Conservation (phyloP, 1,140 invertebrate species). For the Sinonovacula constricta region DNA sequence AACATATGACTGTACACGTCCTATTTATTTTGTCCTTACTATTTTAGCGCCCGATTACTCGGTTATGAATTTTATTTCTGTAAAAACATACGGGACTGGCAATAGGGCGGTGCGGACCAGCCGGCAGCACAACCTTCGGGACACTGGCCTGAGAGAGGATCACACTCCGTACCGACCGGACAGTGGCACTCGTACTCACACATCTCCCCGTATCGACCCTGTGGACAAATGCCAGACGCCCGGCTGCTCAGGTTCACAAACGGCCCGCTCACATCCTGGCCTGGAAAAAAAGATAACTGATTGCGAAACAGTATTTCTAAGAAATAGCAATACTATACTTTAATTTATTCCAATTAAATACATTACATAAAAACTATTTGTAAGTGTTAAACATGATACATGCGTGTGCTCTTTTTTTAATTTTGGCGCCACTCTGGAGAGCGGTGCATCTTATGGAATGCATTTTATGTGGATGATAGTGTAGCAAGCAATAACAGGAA, state of each 20-base stretch:
- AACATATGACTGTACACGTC: neutral
- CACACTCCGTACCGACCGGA: constrained; percentile 38
- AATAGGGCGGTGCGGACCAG: constrained; percentile 42
- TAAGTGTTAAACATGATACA: no score
- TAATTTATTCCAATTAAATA: no score
- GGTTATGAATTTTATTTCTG: neutral
- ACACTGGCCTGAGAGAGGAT: constrained; percentile 26
- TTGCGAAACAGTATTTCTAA: no score
- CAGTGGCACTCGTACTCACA: constrained; percentile 49
- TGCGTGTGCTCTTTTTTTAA: no score
- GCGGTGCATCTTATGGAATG: no score
- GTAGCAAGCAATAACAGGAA: no score
- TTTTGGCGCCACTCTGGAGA: no score
- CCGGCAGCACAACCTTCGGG: constrained; percentile 40
- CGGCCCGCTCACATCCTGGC: neutral
- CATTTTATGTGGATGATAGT: no score
- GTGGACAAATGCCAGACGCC: constrained; percentile 2
- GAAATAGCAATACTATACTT: no score
- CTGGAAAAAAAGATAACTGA: no score
- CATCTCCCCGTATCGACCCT: constrained; percentile 30
- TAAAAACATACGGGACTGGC: constrained; percentile 38
- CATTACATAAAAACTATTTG: no score
- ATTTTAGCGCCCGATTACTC: neutral
- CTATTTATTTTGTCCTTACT: neutral
- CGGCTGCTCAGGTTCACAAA: neutral